Base-by-base conservation (phyloP, 2,888 invertebrate species). In the Pasiphila rectangulata region DNA sequence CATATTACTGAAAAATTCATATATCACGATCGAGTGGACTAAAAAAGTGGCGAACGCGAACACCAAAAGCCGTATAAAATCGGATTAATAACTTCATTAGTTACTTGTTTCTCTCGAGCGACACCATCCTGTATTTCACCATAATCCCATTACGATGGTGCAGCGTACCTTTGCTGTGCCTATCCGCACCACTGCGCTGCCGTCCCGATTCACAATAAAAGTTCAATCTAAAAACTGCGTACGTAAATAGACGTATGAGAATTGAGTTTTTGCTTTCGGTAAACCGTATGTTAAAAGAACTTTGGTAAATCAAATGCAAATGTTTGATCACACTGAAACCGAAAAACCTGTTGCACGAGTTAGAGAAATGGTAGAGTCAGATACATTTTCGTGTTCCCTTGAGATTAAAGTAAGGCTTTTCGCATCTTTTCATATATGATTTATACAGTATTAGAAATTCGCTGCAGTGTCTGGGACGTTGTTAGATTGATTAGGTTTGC, bases 31-130 rank as follows among this genome's bases (percentile, higher is more conserved):
- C 41, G 54, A 61, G 53, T 56, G 57, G 53, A 64, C 63, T 62
- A 71, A 81, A 80, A 79, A 79, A 75, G 64, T 67, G 68, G 61
- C 59, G 67, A 65, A 52, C 59, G 67, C 66, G 75, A 63, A 73
- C 72, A 75, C 77, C 74, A 78, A 79, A 81, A 83, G 79, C 82
- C 74, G 78, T 68, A 69, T 79, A 72, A 79, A 84, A 85, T 76
- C 76, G 83, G 86, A 89, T 89, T 87, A 88, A 88, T 87, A 89
- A 89, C 88, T 89, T 87, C 82, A 89, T 89, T 89, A 89, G 81
- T 79, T 75, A 80, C 84, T 77, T 79, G 83, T 85, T 83, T 81
- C 83, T 84, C 82, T 72, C 86, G 84, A 86, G 84, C 79, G 84
- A 82, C 79, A 79, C 75, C 72, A 70, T 56, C 70, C 84, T 72